phyloP scores from a whole-genome alignment of 2,113 vertebrate species.

The Barbus barbus region DNA sequence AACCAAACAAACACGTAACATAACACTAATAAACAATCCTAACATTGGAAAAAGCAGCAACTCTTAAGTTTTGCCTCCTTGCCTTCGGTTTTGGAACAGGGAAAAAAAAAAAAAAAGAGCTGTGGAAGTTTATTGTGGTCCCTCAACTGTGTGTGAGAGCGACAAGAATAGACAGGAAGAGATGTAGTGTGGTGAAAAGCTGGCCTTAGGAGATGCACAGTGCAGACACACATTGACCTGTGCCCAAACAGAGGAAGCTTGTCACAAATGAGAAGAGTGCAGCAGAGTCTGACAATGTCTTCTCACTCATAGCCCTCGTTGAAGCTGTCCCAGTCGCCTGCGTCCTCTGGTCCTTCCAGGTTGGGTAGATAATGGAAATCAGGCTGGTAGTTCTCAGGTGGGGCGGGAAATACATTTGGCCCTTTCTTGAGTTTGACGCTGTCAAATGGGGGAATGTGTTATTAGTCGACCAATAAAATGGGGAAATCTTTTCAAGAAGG shows the following conservation, averaged over 20 bases:
- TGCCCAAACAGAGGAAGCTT: constrained; percentile 37
- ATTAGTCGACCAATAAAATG: background rate
- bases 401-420: background rate
- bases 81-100: background rate
- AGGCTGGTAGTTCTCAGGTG: constrained; percentile 53
- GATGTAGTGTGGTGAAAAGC: constrained; percentile 37
- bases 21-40: background rate
- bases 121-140: constrained; percentile 31
- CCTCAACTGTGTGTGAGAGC: constrained; percentile 27
- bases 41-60: background rate
- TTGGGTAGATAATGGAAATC: constrained; percentile 45
- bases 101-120: background rate
- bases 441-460: background rate
- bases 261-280: background rate
- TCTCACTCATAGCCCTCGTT: constrained; percentile 64
- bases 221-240: constrained; percentile 29
- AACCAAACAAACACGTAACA: background rate
- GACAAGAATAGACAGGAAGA: constrained; percentile 30
- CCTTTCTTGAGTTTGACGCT: constrained; percentile 68
- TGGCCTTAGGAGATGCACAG: constrained; percentile 40
- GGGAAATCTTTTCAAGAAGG: background rate
- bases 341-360: constrained; percentile 47
- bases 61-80: background rate
- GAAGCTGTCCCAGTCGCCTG: constrained; percentile 54
- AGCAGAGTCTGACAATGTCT: constrained; percentile 53